These are phyloP conservation scores for Hofmannophila pseudospretella DNA, from an alignment of 2,888 invertebrate species.

Conservation along the genomic window DNA sequence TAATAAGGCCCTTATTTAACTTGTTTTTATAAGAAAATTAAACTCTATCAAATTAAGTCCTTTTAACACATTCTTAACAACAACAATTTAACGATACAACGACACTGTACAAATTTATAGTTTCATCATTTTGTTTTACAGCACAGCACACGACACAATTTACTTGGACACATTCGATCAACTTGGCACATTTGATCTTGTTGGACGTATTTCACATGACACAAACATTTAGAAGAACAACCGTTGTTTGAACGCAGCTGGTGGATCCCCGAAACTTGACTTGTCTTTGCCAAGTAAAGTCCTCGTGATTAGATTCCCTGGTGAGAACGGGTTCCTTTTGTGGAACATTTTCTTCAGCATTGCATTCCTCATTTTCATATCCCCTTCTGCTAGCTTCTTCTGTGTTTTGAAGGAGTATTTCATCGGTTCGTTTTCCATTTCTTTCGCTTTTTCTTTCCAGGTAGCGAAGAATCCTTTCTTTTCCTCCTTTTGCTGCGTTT, in stretches of 20 bases:
- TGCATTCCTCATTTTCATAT: constrained; percentile 47
- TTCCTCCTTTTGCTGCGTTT: constrained; percentile 17
- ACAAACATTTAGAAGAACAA: constrained; percentile 44
- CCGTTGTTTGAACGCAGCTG: constrained; percentile 35
- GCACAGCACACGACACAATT: constrained; percentile 20
- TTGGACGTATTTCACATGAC: background rate
- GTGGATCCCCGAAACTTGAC: constrained; percentile 46
- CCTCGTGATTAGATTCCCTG: constrained; percentile 49
- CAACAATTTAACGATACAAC: constrained; percentile 10
- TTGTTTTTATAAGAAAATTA: too few species aligned
- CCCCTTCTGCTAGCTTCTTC: constrained; percentile 44
- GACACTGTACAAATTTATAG: constrained; percentile 23
- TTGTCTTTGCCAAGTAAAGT: constrained; percentile 57
- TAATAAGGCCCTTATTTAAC: too few species aligned
- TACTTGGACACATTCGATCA: too few species aligned
- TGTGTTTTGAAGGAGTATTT: constrained; percentile 42
- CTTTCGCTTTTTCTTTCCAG: constrained; percentile 39
- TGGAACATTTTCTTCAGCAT: constrained; percentile 57
- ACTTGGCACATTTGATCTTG: too few species aligned
- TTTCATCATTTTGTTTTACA: constrained; percentile 13
- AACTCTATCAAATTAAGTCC: too few species aligned
- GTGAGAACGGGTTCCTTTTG: constrained; percentile 62
- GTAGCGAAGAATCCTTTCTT: constrained; percentile 30
- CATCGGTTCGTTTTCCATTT: constrained; percentile 27
- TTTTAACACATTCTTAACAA: background rate